These are phyloP conservation scores for Drosophila chauvacae DNA, from an alignment of 1,140 invertebrate genomes.

Conservation along the genomic window DNA sequence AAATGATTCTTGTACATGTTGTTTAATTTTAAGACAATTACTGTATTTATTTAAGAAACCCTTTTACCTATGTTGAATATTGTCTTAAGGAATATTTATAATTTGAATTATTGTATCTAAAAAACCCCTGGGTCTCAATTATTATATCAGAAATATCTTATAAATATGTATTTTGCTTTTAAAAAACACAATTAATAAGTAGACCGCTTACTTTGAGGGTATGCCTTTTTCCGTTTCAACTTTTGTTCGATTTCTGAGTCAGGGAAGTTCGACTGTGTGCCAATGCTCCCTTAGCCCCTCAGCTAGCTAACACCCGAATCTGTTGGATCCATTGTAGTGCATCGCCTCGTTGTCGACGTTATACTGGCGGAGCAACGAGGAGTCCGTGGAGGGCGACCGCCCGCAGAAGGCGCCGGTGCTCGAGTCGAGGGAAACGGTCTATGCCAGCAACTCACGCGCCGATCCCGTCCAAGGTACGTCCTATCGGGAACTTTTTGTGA, in stretches of 20 bases:
- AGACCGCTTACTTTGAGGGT: too few relatives aligned
- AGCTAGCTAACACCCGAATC: conserved; percentile 18
- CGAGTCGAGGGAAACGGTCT: conserved; percentile 86
- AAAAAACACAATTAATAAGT: too few relatives aligned
- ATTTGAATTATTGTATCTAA: too few relatives aligned
- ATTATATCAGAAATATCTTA: too few relatives aligned
- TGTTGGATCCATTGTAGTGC: conserved; percentile 85
- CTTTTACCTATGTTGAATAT: too few relatives aligned
- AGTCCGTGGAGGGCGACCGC: conserved; percentile 89
- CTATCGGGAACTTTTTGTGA: conserved; percentile 84
- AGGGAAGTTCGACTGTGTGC: conserved; percentile 11
- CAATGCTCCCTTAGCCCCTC: background rate
- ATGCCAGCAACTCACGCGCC: conserved; percentile 85
- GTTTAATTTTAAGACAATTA: background rate
- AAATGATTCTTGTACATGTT: background rate
- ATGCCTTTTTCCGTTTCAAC: too few relatives aligned
- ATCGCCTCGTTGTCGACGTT: conserved; percentile 89
- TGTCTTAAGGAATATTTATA: too few relatives aligned
- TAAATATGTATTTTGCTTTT: too few relatives aligned
- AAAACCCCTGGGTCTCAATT: too few relatives aligned
- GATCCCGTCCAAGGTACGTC: conserved; percentile 87
- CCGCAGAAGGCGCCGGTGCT: conserved; percentile 87
- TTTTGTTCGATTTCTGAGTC: background rate
- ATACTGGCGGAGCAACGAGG: conserved; percentile 90
- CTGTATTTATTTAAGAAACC: background rate